Evolutionary conservation across 2,888 invertebrate genomes (phyloP).

Genomic region (Odontomyia ornata): DNA sequence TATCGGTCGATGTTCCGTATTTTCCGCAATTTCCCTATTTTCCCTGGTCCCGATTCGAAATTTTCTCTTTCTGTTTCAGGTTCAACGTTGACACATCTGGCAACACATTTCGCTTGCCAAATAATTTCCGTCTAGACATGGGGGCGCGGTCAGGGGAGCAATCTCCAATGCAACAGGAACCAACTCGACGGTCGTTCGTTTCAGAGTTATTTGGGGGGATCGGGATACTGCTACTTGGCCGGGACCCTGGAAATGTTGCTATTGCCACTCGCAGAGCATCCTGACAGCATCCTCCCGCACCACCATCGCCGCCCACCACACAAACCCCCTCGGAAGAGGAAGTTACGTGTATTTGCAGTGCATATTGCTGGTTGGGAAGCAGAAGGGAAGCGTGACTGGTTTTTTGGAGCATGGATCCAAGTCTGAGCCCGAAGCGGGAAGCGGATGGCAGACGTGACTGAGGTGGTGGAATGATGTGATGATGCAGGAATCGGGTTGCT

Average conservation of each 20-base stretch:
- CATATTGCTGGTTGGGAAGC: conserved; percentile 16
- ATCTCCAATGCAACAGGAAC: conserved; percentile 22
- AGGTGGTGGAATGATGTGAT: not conserved
- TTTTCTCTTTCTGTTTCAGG: conserved; percentile 18
- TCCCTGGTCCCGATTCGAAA: conserved; percentile 4
- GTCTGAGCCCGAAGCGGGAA: not conserved
- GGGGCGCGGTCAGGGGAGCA: conserved; percentile 33
- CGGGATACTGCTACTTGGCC: not conserved
- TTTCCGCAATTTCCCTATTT: not conserved
- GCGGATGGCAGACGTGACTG: not conserved
- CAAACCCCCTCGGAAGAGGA: conserved; percentile 27
- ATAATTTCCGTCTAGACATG: conserved; percentile 40
- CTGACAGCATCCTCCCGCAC: not conserved
- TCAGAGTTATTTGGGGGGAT: conserved; percentile 1
- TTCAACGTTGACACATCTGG: conserved; percentile 34
- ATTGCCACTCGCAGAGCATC: not conserved
- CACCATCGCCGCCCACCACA: not conserved
- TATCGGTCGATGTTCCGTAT: no score
- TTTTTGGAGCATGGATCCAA: not conserved
- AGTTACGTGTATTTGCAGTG: conserved; percentile 19
- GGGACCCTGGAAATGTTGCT: not conserved
- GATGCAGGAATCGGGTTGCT: not conserved
- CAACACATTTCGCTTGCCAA: conserved; percentile 37
- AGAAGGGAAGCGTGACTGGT: conserved; percentile 14
- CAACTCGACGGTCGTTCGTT: not conserved